phyloP scores from a whole-genome alignment of 2,113 vertebrate species.

The Cololabis saira region DNA sequence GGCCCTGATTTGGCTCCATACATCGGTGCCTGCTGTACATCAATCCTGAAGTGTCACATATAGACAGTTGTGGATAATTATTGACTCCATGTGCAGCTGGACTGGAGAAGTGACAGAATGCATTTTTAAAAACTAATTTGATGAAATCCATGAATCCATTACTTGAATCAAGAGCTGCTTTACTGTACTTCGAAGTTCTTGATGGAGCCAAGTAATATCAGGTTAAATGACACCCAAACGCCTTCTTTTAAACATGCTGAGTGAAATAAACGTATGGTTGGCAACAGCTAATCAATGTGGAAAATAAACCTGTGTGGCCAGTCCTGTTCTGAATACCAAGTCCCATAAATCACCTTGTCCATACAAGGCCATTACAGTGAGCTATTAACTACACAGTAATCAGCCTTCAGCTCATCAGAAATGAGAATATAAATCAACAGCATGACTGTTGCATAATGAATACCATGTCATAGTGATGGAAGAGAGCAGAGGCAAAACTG shows the following conservation, averaged over 20 bases:
- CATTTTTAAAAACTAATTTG: neutral
- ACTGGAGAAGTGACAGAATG: constrained; percentile 3
- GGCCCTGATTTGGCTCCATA: too few species aligned
- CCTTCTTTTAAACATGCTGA: neutral
- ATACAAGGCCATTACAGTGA: constrained; percentile 51
- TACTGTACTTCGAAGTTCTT: too few species aligned
- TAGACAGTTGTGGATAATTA: constrained; percentile 33
- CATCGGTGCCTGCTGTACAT: constrained; percentile 29
- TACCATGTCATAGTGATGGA: constrained; percentile 21
- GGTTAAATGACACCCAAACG: neutral
- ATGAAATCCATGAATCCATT: neutral
- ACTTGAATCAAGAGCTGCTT: too few species aligned
- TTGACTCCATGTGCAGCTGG: constrained; percentile 14
- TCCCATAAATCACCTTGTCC: constrained; percentile 62
- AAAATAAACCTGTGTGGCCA: constrained; percentile 46
- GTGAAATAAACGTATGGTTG: constrained; percentile 19
- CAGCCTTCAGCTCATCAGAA: constrained; percentile 61
- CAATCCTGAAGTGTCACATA: constrained; percentile 44
- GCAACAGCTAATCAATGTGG: constrained; percentile 52
- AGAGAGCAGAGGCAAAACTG: constrained; percentile 1
- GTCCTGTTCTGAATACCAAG: constrained; percentile 29
- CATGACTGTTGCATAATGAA: constrained; percentile 33
- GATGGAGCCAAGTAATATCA: too few species aligned
- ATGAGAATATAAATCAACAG: constrained; percentile 46
- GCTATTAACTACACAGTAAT: constrained; percentile 59